A percentile compares a stretch with the other conserved stretches of the same genome.
phyloP scores from a whole-genome alignment of 30 jellyfish, hydroid and myxozoan species.

The Sanderia malayensis region DNA sequence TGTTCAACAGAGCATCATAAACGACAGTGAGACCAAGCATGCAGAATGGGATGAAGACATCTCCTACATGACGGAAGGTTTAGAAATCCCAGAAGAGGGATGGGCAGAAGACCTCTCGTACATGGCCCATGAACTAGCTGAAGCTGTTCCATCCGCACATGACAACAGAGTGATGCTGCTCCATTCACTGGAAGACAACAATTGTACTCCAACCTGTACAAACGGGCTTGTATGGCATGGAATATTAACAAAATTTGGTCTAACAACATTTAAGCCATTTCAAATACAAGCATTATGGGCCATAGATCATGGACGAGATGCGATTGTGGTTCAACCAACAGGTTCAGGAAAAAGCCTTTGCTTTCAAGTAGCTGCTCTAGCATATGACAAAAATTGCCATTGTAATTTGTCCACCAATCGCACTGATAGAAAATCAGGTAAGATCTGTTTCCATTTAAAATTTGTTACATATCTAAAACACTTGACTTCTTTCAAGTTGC shows the following conservation, averaged over 20 bases:
- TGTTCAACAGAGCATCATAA: neutral
- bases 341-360: constrained; percentile 1
- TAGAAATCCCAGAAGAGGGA: neutral
- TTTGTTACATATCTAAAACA: neutral
- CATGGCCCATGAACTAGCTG: neutral
- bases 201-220: neutral
- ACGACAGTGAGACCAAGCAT: neutral
- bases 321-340: neutral
- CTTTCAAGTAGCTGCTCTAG: constrained; percentile 1
- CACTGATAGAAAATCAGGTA: neutral
- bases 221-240: neutral
- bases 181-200: neutral
- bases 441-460: neutral
- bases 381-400: neutral
- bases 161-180: neutral
- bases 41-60: neutral
- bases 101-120: neutral
- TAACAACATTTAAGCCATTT: neutral
- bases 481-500: no score
- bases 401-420: neutral
- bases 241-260: neutral
- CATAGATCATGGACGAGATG: neutral
- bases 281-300: neutral
- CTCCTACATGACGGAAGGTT: neutral
- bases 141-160: neutral